Conservation (phyloP, 2,113 vertebrate species). For the Oreotragus oreotragus region DNA sequence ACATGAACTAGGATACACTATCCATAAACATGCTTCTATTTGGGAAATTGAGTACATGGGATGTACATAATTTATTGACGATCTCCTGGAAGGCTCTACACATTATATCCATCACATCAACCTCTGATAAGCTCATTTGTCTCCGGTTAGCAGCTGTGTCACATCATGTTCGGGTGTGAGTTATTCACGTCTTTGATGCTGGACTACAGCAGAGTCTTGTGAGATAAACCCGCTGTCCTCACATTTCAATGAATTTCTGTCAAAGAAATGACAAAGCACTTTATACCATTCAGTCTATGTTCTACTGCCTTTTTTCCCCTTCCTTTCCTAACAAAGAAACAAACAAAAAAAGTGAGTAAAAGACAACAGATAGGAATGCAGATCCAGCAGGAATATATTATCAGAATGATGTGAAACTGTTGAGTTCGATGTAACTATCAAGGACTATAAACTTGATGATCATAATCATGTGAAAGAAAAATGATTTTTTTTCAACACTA, state of each 20-base stretch:
- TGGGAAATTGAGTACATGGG: not conserved
- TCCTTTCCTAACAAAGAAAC: constrained; percentile 6
- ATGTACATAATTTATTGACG: not conserved
- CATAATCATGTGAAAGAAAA: not conserved
- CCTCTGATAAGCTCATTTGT: not conserved
- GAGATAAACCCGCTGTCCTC: constrained; percentile 57
- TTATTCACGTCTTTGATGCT: constrained; percentile 66
- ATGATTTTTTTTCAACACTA: not conserved
- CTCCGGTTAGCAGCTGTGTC: constrained; percentile 3
- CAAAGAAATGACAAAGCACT: constrained; percentile 63
- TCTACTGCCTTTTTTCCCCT: constrained; percentile 24
- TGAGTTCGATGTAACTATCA: not conserved
- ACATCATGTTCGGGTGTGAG: constrained; percentile 13
- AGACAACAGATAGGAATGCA: not conserved
- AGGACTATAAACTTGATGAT: not conserved
- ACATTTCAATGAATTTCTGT: constrained; percentile 57
- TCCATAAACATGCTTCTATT: not conserved
- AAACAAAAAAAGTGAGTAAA: constrained; percentile 24
- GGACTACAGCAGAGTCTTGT: constrained; percentile 11
- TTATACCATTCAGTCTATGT: constrained; percentile 53
- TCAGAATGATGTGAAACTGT: not conserved
- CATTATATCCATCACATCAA: not conserved
- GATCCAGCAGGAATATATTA: constrained; percentile 18
- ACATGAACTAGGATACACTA: not conserved
- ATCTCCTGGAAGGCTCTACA: not conserved